Evolutionary conservation across 2,113 vertebrate species (phyloP).

Genomic region (Sylvicapra grimmia): DNA sequence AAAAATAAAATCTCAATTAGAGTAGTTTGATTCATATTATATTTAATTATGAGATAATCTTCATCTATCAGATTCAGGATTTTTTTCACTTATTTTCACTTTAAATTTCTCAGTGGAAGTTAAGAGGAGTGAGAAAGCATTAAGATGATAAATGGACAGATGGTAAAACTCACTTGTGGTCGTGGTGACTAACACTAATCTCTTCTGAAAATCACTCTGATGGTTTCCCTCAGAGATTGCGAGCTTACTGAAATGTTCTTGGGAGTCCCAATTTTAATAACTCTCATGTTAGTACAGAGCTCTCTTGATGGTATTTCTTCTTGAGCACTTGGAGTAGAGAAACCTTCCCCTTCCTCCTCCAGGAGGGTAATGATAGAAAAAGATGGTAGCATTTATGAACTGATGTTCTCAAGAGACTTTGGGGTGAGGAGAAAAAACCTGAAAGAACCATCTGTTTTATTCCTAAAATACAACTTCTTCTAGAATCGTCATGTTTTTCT

Average conservation of each 20-base stretch:
- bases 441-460: background rate
- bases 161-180: background rate
- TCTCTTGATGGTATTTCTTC: background rate
- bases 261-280: background rate
- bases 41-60: background rate
- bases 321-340: background rate
- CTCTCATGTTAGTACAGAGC: background rate
- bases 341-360: background rate
- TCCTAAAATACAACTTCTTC: background rate
- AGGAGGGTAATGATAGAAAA: background rate
- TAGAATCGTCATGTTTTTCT: background rate
- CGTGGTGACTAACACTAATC: background rate
- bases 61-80: background rate
- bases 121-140: conserved; percentile 13
- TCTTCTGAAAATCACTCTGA: background rate
- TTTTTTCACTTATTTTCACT: background rate
- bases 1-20: background rate
- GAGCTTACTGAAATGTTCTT: background rate
- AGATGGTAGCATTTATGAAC: background rate
- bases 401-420: background rate
- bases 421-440: background rate
- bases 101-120: background rate
- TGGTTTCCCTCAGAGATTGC: background rate
- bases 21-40: background rate
- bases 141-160: background rate